phyloP scores from a whole-genome alignment of 2,113 vertebrate species.

The Anguilla japonica region DNA sequence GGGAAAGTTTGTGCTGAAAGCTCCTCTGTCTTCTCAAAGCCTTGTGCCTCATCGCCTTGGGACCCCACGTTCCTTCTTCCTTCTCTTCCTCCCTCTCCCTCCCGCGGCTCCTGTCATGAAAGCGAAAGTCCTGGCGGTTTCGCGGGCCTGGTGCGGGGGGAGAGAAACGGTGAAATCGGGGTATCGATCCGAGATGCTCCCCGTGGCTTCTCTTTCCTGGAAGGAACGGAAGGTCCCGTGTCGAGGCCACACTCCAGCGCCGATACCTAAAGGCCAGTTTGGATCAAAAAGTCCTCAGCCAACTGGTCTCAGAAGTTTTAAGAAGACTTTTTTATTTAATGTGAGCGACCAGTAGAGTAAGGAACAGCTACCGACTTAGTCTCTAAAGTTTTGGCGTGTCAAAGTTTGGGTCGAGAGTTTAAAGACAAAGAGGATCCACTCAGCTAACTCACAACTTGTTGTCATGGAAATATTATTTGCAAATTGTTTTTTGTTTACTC shows the following conservation, averaged over 20 bases:
- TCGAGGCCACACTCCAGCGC: constrained; percentile 59
- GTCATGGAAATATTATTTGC: no score
- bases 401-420: no score
- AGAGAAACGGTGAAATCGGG: constrained; percentile 50
- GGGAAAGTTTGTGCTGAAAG: constrained; percentile 8
- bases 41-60: constrained; percentile 12
- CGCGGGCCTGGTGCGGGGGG: constrained; percentile 45
- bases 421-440: no score
- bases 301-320: no score
- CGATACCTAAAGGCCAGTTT: constrained; percentile 43
- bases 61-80: constrained; percentile 37
- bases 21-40: constrained; percentile 24
- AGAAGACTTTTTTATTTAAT: no score
- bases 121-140: constrained; percentile 55
- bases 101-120: constrained; percentile 66
- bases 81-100: constrained; percentile 49
- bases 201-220: constrained; percentile 48
- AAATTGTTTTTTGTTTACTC: no score
- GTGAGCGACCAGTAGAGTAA: no score
- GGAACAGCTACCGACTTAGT: no score
- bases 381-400: no score
- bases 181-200: constrained; percentile 67
- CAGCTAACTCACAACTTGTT: no score
- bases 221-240: constrained; percentile 59
- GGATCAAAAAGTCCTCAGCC: no score